phyloP scores from a whole-genome alignment of 2,888 invertebrate genomes.

The Trachelus stipa region DNA sequence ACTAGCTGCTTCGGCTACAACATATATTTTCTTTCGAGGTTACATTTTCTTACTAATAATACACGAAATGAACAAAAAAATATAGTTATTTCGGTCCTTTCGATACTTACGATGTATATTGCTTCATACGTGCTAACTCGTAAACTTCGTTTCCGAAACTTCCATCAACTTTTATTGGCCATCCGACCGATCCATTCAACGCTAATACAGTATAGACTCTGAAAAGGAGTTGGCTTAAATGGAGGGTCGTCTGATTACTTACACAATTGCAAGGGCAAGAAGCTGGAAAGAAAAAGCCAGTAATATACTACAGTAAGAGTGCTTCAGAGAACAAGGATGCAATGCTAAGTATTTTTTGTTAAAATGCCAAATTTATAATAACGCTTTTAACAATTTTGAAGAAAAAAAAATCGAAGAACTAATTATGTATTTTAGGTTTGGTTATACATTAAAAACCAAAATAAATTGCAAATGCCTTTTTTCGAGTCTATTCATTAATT shows the following conservation, averaged over 20 bases:
- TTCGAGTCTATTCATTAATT: background rate
- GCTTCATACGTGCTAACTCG: background rate
- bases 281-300: background rate
- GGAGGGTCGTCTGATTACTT: slow-evolving; percentile 56
- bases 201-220: background rate
- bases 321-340: background rate
- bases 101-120: background rate
- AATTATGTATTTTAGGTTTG: too few species aligned
- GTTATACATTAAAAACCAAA: too few species aligned
- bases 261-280: slow-evolving; percentile 39
- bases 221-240: slow-evolving; percentile 17
- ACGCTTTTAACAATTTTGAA: background rate
- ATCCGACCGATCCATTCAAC: background rate
- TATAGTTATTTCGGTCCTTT: background rate
- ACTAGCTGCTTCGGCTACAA: background rate
- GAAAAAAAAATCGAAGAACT: too few species aligned
- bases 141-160: background rate
- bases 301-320: background rate
- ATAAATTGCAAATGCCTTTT: background rate
- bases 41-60: background rate
- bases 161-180: background rate
- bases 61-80: background rate
- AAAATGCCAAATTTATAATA: background rate
- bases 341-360: background rate
- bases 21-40: background rate